A percentile compares a stretch with the other conserved stretches of the same genome.
Conservation (phyloP, 1,140 invertebrate species). For the Capitella teleta region DNA sequence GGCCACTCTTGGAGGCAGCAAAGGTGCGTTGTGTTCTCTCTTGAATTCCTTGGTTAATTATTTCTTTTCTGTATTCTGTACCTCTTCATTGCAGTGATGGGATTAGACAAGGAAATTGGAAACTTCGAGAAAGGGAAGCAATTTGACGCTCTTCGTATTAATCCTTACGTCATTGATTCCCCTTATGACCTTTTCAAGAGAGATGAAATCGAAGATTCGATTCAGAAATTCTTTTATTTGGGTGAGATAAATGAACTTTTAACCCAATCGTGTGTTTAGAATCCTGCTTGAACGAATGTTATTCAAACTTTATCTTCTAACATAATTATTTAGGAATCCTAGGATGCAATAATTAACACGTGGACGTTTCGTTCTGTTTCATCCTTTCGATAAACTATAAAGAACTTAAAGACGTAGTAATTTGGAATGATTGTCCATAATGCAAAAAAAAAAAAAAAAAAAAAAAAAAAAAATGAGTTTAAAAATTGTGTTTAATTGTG, state of each 20-base stretch:
- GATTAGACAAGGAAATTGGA: slow-evolving; percentile 59
- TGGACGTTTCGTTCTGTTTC: neutral
- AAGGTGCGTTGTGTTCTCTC: slow-evolving; percentile 47
- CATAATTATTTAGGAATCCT: neutral
- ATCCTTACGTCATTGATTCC: slow-evolving; percentile 26
- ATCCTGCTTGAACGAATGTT: neutral
- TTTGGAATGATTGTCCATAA: neutral
- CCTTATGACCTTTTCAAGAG: slow-evolving; percentile 41
- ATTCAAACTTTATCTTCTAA: slow-evolving; percentile 1
- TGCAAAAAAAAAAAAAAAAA: neutral
- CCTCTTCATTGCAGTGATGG: slow-evolving; percentile 52
- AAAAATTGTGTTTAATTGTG: neutral
- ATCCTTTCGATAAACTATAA: neutral
- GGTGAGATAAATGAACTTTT: slow-evolving; percentile 14
- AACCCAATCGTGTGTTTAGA: neutral
- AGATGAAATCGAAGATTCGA: slow-evolving; percentile 47
- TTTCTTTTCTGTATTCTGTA: neutral
- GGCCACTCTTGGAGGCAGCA: slow-evolving; percentile 73
- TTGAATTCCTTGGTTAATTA: neutral
- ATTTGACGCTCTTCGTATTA: slow-evolving; percentile 68
- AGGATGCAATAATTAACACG: neutral
- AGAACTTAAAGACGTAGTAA: neutral
- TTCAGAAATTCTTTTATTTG: slow-evolving; percentile 70
- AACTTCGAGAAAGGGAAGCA: slow-evolving; percentile 69
- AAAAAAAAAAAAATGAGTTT: neutral